These are phyloP conservation scores for Carduelis carduelis DNA, from an alignment of 2,797 vertebrate genomes.

Conservation along the genomic window DNA sequence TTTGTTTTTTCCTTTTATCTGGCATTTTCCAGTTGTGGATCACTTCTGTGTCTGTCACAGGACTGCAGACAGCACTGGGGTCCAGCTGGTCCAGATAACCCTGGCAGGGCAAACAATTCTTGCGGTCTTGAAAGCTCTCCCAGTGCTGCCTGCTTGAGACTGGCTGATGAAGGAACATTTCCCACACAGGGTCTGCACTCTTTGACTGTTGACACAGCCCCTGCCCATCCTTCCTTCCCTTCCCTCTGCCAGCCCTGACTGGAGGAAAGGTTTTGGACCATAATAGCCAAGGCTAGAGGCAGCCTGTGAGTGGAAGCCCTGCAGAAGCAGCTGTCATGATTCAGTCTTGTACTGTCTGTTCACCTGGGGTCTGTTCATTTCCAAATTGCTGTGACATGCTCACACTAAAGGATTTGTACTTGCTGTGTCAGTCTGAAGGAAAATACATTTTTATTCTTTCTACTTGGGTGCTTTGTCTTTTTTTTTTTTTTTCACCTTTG, in stretches of 20 bases:
- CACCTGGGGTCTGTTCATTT: slow-evolving; percentile 38
- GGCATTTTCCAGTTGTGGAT: slow-evolving; percentile 21
- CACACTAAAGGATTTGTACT: slow-evolving; percentile 73
- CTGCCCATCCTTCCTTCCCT: not conserved
- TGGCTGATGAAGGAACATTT: slow-evolving; percentile 2
- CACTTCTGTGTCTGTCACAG: slow-evolving; percentile 8
- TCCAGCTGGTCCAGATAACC: not conserved
- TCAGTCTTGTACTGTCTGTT: not conserved
- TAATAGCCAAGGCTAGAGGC: not conserved
- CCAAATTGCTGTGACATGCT: slow-evolving; percentile 56
- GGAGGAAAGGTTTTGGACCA: not conserved
- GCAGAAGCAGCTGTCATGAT: slow-evolving; percentile 11
- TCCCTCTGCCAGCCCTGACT: not conserved
- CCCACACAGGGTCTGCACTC: not conserved
- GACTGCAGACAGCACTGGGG: slow-evolving; percentile 40
- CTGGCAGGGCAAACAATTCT: slow-evolving; percentile 29
- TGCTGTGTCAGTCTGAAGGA: slow-evolving; percentile 71
- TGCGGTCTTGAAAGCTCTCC: not conserved
- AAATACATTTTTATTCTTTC: slow-evolving; percentile 82
- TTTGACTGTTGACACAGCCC: not conserved
- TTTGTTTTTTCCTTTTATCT: not conserved
- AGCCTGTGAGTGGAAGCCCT: not conserved
- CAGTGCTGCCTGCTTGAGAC: not conserved
- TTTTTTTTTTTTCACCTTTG: slow-evolving; percentile 31
- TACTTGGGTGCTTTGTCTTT: slow-evolving; percentile 75